Evolutionary conservation across 2,113 vertebrate genomes (phyloP).

Genomic region (Hemicordylus capensis): DNA sequence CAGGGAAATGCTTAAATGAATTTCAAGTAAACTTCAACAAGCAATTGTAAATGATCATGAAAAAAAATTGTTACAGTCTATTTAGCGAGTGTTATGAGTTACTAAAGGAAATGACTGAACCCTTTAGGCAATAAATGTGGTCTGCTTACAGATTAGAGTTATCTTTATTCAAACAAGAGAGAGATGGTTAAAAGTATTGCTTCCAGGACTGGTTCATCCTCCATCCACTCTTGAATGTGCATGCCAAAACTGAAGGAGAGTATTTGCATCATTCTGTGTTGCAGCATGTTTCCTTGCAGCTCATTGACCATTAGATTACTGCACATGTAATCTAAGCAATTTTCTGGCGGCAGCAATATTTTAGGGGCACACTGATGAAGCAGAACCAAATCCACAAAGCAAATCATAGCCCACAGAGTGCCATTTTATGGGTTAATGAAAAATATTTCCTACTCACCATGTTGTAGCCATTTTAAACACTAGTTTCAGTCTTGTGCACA

Average conservation of each 20-base stretch:
- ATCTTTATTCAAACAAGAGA: not conserved
- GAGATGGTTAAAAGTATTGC: not conserved
- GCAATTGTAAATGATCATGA: constrained; percentile 43
- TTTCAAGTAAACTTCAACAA: constrained; percentile 52
- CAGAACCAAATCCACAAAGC: not conserved
- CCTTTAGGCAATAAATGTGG: constrained; percentile 48
- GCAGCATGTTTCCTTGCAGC: not conserved
- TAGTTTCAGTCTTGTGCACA: not conserved
- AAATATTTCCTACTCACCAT: not conserved
- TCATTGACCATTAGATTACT: no score
- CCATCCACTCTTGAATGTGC: not conserved
- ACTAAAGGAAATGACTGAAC: constrained; percentile 41
- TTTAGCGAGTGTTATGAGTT: constrained; percentile 44
- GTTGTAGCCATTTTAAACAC: not conserved
- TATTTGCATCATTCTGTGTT: not conserved
- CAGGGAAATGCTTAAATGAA: constrained; percentile 49
- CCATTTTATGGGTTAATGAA: not conserved
- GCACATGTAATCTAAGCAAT: not conserved
- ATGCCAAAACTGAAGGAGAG: not conserved
- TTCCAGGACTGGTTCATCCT: not conserved
- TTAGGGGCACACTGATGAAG: not conserved
- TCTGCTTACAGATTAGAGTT: constrained; percentile 12
- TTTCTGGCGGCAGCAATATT: not conserved
- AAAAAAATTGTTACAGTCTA: constrained; percentile 31
- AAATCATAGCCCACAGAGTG: no score